Percentiles rank a stretch among this genome's conserved stretches.
phyloP scores from a whole-genome alignment of 2,113 vertebrate species.

The Solea solea region DNA sequence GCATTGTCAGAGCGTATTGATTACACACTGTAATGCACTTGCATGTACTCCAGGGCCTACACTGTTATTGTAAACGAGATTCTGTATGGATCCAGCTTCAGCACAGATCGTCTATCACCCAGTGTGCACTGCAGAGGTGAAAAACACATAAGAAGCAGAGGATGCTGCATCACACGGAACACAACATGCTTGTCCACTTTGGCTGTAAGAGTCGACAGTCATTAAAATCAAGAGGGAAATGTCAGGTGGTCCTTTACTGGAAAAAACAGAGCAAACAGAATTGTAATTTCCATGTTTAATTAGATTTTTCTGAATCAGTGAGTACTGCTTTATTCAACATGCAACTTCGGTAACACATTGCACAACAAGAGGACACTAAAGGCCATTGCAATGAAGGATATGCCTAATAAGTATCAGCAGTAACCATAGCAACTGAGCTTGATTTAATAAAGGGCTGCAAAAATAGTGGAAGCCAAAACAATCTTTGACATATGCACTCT shows the following conservation, averaged over 20 bases:
- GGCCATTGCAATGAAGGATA: background rate
- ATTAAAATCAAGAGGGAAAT: constrained; percentile 22
- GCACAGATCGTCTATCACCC: constrained; percentile 66
- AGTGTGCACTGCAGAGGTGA: background rate
- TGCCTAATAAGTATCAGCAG: background rate
- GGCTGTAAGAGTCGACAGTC: constrained; percentile 10
- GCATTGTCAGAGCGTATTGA: constrained; percentile 72
- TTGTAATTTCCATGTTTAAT: constrained; percentile 8
- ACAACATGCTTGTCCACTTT: constrained; percentile 4
- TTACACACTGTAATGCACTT: constrained; percentile 73
- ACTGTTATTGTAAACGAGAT: constrained; percentile 72
- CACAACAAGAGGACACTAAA: background rate
- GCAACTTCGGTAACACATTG: background rate
- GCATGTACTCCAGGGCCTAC: constrained; percentile 59
- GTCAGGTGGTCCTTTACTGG: constrained; percentile 23
- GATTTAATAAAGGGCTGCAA: background rate
- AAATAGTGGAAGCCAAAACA: background rate
- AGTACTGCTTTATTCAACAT: background rate
- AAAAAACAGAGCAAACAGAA: constrained; percentile 14
- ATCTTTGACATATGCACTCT: background rate
- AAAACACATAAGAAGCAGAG: constrained; percentile 15
- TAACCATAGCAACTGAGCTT: background rate
- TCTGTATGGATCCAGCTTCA: constrained; percentile 62
- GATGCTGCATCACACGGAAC: background rate
- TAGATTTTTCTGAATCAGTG: background rate